These are phyloP conservation scores for Xenopus borealis DNA, from an alignment of 2,113 vertebrate genomes.

Conservation along the genomic window DNA sequence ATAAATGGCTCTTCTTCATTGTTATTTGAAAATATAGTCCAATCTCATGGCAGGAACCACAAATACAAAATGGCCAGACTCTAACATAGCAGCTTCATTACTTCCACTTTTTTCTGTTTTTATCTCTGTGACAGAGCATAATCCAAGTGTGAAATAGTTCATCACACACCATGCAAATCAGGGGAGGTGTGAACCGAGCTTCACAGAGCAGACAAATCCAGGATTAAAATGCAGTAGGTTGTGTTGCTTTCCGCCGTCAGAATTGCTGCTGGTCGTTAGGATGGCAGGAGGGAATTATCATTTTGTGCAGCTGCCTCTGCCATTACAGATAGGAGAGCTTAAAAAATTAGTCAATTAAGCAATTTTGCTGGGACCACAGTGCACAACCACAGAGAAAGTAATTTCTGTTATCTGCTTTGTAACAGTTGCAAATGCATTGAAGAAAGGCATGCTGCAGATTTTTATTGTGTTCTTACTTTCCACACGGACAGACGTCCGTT, in stretches of 20 bases:
- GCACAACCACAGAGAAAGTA: constrained; percentile 22
- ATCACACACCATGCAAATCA: constrained; percentile 45
- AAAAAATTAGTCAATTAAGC: constrained; percentile 39
- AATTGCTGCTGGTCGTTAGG: constrained; percentile 27
- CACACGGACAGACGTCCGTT: constrained; percentile 11
- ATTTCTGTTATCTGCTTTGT: constrained; percentile 27
- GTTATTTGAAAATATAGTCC: too few species aligned
- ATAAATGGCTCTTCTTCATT: too few species aligned
- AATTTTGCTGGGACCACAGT: constrained; percentile 20
- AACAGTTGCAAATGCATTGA: constrained; percentile 25
- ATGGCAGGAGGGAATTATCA: constrained; percentile 55
- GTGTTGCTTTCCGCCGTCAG: constrained; percentile 47
- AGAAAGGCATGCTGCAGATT: constrained; percentile 13
- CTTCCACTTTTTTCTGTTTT: neutral
- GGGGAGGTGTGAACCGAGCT: constrained; percentile 38
- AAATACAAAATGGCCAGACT: neutral
- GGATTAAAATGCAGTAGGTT: constrained; percentile 48
- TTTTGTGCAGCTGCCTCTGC: constrained; percentile 55
- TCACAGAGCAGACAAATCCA: constrained; percentile 40
- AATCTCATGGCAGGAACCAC: too few species aligned
- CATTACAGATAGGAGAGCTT: constrained; percentile 50
- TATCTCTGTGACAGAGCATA: constrained; percentile 14
- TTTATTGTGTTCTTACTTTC: constrained; percentile 10
- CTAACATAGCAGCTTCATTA: neutral
- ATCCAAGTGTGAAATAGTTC: constrained; percentile 18